These are phyloP conservation scores for Cyclophora punctaria DNA, from an alignment of 2,888 invertebrate genomes.

Conservation along the genomic window DNA sequence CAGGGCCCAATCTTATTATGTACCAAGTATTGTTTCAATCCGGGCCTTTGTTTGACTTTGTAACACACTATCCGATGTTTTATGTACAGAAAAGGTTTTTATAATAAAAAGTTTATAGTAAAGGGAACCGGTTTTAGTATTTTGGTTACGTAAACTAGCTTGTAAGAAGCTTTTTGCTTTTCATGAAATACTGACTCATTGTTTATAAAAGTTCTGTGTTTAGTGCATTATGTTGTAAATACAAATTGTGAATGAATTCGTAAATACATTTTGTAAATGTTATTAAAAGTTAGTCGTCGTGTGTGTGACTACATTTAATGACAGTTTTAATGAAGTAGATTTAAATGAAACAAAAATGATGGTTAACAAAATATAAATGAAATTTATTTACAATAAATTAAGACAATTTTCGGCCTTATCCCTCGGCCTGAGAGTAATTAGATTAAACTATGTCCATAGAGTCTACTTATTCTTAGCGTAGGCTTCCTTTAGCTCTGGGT, in stretches of 20 bases:
- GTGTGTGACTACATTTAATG: no score
- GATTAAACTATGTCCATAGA: neutral
- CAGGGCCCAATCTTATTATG: slow-evolving; percentile 23
- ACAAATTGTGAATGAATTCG: no score
- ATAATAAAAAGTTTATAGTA: slow-evolving; percentile 5
- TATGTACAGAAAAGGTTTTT: slow-evolving; percentile 16
- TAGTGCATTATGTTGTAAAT: no score
- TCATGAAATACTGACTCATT: no score
- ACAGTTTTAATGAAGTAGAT: no score
- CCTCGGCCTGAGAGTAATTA: no score
- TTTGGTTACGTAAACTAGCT: neutral
- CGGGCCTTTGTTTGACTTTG: slow-evolving; percentile 19
- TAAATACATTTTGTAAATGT: no score
- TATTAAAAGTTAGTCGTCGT: no score
- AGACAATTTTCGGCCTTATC: neutral
- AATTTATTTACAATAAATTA: neutral
- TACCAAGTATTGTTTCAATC: slow-evolving; percentile 29
- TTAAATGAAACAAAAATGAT: neutral
- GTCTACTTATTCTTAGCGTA: slow-evolving; percentile 13
- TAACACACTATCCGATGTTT: slow-evolving; percentile 19
- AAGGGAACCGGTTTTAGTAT: slow-evolving; percentile 9
- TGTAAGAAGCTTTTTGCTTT: no score
- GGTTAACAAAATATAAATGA: slow-evolving; percentile 1
- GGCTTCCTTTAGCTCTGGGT: slow-evolving; percentile 37
- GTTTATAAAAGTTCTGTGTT: no score